phyloP scores from a whole-genome alignment of 2,797 vertebrate genomes.

The Pseudochirops cupreus region DNA sequence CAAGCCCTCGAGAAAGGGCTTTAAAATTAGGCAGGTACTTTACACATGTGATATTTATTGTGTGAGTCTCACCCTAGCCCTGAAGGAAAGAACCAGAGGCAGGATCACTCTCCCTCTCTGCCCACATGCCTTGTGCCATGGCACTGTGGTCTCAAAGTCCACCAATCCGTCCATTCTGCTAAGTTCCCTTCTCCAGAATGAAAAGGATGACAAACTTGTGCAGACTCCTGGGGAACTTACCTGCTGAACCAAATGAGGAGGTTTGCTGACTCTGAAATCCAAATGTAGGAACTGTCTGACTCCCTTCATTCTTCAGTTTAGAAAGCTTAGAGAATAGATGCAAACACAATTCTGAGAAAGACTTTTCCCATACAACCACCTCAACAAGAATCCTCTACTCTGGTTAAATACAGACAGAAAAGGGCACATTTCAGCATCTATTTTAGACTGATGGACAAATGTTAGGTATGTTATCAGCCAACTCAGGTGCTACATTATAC shows the following conservation, averaged over 20 bases:
- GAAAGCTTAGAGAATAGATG: conserved; percentile 84
- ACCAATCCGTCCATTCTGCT: too few species aligned
- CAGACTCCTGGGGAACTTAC: conserved; percentile 81
- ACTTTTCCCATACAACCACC: not conserved
- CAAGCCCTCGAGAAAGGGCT: not conserved
- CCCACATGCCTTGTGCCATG: not conserved
- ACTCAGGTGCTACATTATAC: not conserved
- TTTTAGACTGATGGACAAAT: not conserved
- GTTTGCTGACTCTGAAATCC: conserved; percentile 82
- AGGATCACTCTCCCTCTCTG: too few species aligned
- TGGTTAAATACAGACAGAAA: conserved; percentile 30
- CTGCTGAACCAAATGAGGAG: conserved; percentile 84
- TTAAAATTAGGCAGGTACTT: not conserved
- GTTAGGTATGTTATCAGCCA: not conserved
- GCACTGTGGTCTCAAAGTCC: not conserved
- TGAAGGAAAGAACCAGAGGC: too few species aligned
- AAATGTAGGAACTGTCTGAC: conserved; percentile 76
- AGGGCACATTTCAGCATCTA: conserved; percentile 12
- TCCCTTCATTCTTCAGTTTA: conserved; percentile 85
- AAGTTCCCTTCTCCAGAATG: not conserved
- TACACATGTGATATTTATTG: too few species aligned
- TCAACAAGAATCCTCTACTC: not conserved
- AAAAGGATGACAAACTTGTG: not conserved
- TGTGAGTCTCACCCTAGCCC: too few species aligned
- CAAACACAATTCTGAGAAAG: conserved; percentile 44